Evolutionary conservation across 2,888 invertebrate species (phyloP).

Genomic region (Scotopteryx bipunctaria): DNA sequence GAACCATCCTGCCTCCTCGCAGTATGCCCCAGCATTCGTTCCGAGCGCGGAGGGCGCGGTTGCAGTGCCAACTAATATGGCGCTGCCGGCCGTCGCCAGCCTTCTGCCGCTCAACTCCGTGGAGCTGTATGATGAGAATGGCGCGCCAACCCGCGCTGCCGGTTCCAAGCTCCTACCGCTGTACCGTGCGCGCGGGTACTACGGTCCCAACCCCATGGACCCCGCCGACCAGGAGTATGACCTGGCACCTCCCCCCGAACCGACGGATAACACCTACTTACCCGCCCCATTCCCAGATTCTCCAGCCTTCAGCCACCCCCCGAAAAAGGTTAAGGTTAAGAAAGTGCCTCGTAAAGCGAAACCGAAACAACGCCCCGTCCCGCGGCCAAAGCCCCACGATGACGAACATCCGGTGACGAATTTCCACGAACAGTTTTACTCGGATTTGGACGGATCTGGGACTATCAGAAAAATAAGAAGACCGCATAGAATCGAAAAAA

Average conservation of each 20-base stretch:
- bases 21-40: constrained; percentile 76
- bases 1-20: constrained; percentile 73
- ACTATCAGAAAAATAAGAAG: constrained; percentile 73
- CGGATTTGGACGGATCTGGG: constrained; percentile 72
- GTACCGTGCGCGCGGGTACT: constrained; percentile 75
- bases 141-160: constrained; percentile 47
- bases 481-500: constrained; percentile 79
- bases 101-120: constrained; percentile 64
- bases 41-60: constrained; percentile 72
- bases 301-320: constrained; percentile 43
- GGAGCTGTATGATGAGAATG: constrained; percentile 63
- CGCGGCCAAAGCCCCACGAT: constrained; percentile 58
- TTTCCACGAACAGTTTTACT: constrained; percentile 78
- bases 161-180: constrained; percentile 72
- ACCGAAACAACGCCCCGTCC: constrained; percentile 58
- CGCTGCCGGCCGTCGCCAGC: constrained; percentile 60
- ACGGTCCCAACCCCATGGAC: constrained; percentile 68
- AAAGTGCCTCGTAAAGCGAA: constrained; percentile 64
- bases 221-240: constrained; percentile 71
- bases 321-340: constrained; percentile 70
- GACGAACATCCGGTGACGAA: constrained; percentile 71
- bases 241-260: constrained; percentile 56
- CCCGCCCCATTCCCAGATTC: constrained; percentile 56
- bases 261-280: constrained; percentile 51
- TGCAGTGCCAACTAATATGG: constrained; percentile 65